Evolutionary conservation across 2,888 invertebrate genomes (phyloP), one percentile per base, ranked within the genome.

Genomic region (Calameuta filiformis): DNA sequence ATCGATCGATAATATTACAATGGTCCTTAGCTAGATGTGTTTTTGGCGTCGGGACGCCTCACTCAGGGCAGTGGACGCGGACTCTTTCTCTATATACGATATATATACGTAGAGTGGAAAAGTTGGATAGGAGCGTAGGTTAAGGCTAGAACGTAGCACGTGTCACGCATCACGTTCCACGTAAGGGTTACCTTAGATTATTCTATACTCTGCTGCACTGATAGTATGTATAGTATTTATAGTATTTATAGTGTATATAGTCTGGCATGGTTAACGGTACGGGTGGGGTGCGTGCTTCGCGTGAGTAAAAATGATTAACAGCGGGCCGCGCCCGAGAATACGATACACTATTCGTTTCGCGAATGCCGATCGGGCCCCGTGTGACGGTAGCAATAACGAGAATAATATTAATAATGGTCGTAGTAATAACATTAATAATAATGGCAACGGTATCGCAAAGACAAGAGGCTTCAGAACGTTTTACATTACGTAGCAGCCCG

Each of bases 301-400:
- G 40, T 40, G 40, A 40, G 40, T 40, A 40, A 40, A 40, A 76
- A 79, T 80, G 75, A 75, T 81, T 75, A 77, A 40, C 40, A 40
- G 15, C 40, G 40, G 40, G 40, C 40, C 40, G 40, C 40, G 40
- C 40, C 31, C 69, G 35, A 31, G 33, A 31, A 33, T 74, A 69
- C 35, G 34, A 69, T 76, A 76, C 35, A 37, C 12, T 35, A 35
- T 30, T 75, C 68, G 31, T 33, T 75, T 40, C 75, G 76, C 35
- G 40, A n/a, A 69, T 34, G 33, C 34, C 69, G 69, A n/a, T 76
- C 37, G 12, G 31, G 31, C 34, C 34, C 71, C 34, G 56, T 40
- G 68, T 87, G 86, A 85, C 83, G 84, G 80, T 88, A 87, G 85
- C 87, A 87, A 87, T 87, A 86, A 85, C 85, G 85, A 87, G 85